Conservation (phyloP, 1,140 invertebrate species). For the Colletes latitarsis region DNA sequence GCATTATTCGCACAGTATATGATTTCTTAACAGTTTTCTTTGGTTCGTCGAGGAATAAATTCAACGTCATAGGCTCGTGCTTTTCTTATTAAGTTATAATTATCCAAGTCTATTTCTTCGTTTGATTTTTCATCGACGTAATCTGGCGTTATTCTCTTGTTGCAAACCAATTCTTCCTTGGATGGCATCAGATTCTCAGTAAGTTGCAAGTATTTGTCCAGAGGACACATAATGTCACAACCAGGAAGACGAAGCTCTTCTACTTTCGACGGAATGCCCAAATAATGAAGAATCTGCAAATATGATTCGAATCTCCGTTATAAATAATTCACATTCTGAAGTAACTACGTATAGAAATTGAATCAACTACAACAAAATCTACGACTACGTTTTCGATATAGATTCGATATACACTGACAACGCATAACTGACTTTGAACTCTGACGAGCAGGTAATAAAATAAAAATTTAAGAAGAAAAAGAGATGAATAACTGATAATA, state of each 20-base stretch:
- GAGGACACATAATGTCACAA: conserved; percentile 82
- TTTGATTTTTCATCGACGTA: not conserved
- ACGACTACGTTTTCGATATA: too few relatives aligned
- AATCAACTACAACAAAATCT: too few relatives aligned
- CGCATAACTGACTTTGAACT: not conserved
- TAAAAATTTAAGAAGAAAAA: too few relatives aligned
- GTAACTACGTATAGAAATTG: too few relatives aligned
- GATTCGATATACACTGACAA: not conserved
- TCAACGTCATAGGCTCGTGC: not conserved
- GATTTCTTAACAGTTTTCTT: not conserved
- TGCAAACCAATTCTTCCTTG: conserved; percentile 59
- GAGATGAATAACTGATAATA: too few relatives aligned
- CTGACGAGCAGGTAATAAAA: too few relatives aligned
- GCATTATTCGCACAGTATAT: not conserved
- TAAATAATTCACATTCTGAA: too few relatives aligned
- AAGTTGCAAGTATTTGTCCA: conserved; percentile 69
- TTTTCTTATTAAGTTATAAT: conserved; percentile 24
- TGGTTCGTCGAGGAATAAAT: not conserved
- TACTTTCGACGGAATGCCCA: conserved; percentile 80
- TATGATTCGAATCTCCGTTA: not conserved
- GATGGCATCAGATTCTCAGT: conserved; percentile 51
- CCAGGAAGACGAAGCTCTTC: conserved; percentile 81
- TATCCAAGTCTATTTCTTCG: not conserved
- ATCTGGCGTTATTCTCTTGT: conserved; percentile 4
- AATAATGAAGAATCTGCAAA: conserved; percentile 75